Base-by-base conservation (phyloP, 2,113 vertebrate genomes). In the Heterocephalus glaber region DNA sequence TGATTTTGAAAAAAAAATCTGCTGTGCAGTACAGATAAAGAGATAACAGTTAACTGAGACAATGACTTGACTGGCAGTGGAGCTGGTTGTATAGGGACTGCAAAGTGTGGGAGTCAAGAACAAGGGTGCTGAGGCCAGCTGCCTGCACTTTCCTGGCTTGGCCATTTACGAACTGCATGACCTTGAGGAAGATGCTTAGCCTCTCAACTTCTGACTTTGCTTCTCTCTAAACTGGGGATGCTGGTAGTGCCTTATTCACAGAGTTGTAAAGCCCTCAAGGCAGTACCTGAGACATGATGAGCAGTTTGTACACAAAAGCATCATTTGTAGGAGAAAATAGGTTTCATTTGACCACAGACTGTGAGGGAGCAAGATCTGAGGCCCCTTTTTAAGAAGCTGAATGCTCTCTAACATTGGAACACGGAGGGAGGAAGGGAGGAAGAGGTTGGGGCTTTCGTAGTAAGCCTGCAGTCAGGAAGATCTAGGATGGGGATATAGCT, bases 11-110 rank as follows among this genome's bases (percentile, higher is more conserved):
- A 38, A 79, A 86, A 83, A 88, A n/a, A 76, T 52, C 2, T 74
- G 35, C 28, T 87, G 2, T 87, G 47, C 0, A 30, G 38, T 60
- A 26, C 41, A 84, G 0, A 35, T 58, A 77, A 68, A 86, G 79
- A 97, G 41, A 61, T 76, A 44, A 17, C 47, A 94, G 1, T 95
- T 90, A 86, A 80, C 4, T 83, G 49, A 90, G 86, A 86, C 2
- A 61, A 0, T 41, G 38, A 19, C n/a, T 86, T 54, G 38, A 30
- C 13, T 7, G 1, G 80, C 20, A 61, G 47, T 88, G 17, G 22
- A 68, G 82, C 4, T 86, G 14, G 38, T 17, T 54, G n/a, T 60
- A 9, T 2, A 56, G 38, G 24, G 10, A 49, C 14, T 77, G 30
- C 7, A 44, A 38, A 83, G 16, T 47, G 24, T 11, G 49, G 0